phyloP scores from a whole-genome alignment of 1,140 invertebrate species.

The Ceratina japonica region DNA sequence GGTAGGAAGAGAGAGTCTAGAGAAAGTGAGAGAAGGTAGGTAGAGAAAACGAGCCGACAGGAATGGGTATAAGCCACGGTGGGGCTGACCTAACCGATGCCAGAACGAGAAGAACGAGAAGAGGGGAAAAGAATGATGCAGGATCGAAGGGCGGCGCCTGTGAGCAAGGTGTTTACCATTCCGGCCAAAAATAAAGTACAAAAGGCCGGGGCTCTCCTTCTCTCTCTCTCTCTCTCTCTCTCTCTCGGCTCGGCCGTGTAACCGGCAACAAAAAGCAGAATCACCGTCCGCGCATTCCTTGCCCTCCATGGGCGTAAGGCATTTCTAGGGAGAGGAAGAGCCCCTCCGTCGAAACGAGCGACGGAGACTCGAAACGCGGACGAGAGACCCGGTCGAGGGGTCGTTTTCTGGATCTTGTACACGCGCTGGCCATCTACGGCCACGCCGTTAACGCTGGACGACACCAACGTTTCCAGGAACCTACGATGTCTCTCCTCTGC shows the following conservation, averaged over 20 bases:
- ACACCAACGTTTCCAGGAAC: conserved; percentile 57
- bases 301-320: conserved; percentile 57
- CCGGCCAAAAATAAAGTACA: conserved; percentile 75
- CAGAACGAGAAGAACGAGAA: conserved; percentile 50
- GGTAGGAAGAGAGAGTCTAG: conserved; percentile 12
- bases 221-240: conserved; percentile 42
- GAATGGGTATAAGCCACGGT: background rate
- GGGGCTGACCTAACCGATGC: background rate
- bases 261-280: conserved; percentile 72
- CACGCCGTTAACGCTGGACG: conserved; percentile 33
- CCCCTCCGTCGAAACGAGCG: background rate
- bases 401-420: conserved; percentile 38
- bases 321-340: conserved; percentile 28
- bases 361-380: conserved; percentile 14
- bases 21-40: conserved; percentile 46
- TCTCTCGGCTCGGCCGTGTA: conserved; percentile 56
- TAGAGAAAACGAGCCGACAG: conserved; percentile 24
- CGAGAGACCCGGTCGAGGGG: conserved; percentile 13
- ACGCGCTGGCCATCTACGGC: conserved; percentile 33
- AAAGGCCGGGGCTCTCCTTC: conserved; percentile 44
- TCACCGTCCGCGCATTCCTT: conserved; percentile 63
- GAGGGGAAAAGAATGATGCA: conserved; percentile 54
- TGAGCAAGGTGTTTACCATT: conserved; percentile 78
- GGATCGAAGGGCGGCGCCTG: conserved; percentile 72
- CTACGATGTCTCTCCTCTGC: conserved; percentile 26